Base-by-base conservation (phyloP, 35 echinoderm and acorn worm genomes). In the Nesometra sesokonis region DNA sequence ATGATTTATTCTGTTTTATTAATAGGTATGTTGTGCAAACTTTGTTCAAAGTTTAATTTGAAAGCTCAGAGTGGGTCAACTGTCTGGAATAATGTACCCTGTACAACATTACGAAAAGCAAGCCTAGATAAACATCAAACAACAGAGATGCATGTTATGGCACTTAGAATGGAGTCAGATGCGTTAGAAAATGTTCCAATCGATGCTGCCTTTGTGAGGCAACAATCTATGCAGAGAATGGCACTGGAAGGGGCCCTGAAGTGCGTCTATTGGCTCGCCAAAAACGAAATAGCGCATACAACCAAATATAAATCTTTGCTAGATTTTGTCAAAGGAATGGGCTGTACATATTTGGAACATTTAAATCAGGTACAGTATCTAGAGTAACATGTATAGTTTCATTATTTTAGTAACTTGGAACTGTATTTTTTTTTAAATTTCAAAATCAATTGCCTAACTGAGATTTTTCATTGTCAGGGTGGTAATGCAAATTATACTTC, bases 331-430 rank as follows among this genome's bases (percentile, higher is more conserved):
- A 80, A 36, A 36, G 79, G 32, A 33, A 34, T 80, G 79, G 79
- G 79, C 13, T 80, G 79, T n/a, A 80, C 79, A 13, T 80, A 80
- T 80, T 27, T 80, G 9, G 79, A 80, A 33, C 79, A 80, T n/a
- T 36, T 80, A 80, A 36, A 80, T 80, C 79, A 80, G 79, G 79
- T 80, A 80, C 32, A 32, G 35, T 33, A 34, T 11, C n/a, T n/a
- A n/a, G n/a, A n/a, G n/a, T n/a, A n/a, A n/a, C n/a, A n/a, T n/a
- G n/a, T n/a, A n/a, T n/a, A n/a, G n/a, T 80, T 80, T 80, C 17
- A 80, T 4, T 8, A 13, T 80, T 80, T 32, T 30, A 80, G 0
- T 34, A 80, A 80, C 32, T 34, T 80, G 9, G 32, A 9, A 4
- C 8, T 32, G 32, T 17, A 34, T 23, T 80, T 3, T 9, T 80